Evolutionary conservation across 2,797 vertebrate genomes (phyloP), one percentile per base, ranked within the genome.

Genomic region (Semaprochilodus insignis): DNA sequence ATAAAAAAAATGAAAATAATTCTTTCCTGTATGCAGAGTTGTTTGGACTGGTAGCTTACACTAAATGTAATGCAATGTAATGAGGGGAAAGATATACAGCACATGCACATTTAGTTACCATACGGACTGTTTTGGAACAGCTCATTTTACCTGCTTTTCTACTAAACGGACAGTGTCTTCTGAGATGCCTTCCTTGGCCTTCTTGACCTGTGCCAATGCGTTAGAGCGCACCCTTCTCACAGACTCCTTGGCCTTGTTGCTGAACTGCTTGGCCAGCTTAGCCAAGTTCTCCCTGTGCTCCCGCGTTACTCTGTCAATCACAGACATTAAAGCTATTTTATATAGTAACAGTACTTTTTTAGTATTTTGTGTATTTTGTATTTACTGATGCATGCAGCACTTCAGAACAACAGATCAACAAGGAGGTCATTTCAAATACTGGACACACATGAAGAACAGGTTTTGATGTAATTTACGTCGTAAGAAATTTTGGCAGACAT

Each of bases 201-300:
- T 97, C 93, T 97, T 99, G 15, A 96, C 88, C 73, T 95, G 95
- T 62, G 86, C 88, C 83, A 99, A 60, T 0, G 97, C 95, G 1
- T 88, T 93, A 6, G 94, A 88, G 1, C 98, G 94, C 15, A 97
- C 95, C 72, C 88, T 96, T 85, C 97, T 94, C 88, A 99, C 89
- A 0, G 96, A 94, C n/a, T 99, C 98, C 90, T 99, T 99, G 67
- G 97, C 95, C 85, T 97, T 99, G 93, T 99, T 97, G 90, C 96
- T 93, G 17, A 95, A 90, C 90, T 99, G 97, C 85, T 97, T 99
- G 73, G 97, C 98, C 63, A 97, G 84, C 87, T 96, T 97, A 80
- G 88, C 86, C 48, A 99, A 92, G 92, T 93, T 97, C 89, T 99
- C 97, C 79, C 98, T 90, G 92, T 99, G 96, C 78, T 99, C 97